Conservation (phyloP, 2,113 vertebrate species). For the Macroglossus sobrinus region DNA sequence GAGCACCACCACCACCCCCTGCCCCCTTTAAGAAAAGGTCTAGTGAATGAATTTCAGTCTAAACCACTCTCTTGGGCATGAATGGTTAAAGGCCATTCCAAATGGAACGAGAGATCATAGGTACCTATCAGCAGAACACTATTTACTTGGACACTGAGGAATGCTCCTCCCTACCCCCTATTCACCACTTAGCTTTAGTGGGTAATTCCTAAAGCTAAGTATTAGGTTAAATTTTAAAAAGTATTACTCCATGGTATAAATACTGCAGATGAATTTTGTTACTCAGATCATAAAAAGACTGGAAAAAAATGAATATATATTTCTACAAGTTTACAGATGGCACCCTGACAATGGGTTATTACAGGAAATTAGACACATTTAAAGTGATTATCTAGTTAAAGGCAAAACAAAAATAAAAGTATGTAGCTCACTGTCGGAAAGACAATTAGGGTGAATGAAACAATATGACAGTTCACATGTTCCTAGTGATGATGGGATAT, state of each 20-base stretch:
- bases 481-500: not conserved
- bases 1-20: too few species aligned
- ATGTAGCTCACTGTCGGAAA: not conserved
- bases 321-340: not conserved
- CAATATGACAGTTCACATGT: not conserved
- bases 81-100: not conserved
- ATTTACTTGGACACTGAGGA: not conserved
- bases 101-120: not conserved
- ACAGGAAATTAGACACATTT: not conserved
- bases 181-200: too few species aligned
- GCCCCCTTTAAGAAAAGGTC: not conserved
- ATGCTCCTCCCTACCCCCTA: not conserved
- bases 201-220: not conserved
- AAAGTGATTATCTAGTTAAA: constrained; percentile 35
- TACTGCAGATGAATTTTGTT: not conserved
- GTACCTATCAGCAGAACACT: not conserved
- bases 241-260: not conserved
- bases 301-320: not conserved
- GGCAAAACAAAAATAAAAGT: not conserved
- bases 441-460: not conserved
- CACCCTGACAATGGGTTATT: not conserved
- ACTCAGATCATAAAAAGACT: not conserved
- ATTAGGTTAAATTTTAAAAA: not conserved
- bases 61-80: not conserved
- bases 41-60: not conserved